Conservation (phyloP, 2,113 vertebrate species). For the Otus sunia region DNA sequence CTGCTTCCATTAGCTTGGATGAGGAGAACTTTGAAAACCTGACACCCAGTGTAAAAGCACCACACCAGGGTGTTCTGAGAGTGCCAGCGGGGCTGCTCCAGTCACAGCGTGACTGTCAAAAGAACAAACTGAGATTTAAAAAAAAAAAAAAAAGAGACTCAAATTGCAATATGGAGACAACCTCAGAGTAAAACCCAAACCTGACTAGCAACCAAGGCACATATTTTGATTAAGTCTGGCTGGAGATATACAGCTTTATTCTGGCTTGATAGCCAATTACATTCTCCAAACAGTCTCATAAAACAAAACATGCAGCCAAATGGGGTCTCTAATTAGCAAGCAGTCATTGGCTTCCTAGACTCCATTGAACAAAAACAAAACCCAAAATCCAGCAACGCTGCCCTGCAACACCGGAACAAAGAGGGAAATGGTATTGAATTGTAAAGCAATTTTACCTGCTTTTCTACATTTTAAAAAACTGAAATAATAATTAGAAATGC, state of each 20-base stretch:
- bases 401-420: not conserved
- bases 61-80: not conserved
- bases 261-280: not conserved
- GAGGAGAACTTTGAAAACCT: not conserved
- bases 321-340: not conserved
- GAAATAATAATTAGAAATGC: not conserved
- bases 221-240: not conserved
- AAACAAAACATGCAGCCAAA: not conserved
- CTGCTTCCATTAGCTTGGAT: not conserved
- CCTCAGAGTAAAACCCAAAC: not conserved
- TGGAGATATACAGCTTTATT: not conserved
- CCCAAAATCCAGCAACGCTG: not conserved
- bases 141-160: not conserved
- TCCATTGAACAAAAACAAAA: not conserved
- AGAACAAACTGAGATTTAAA: not conserved
- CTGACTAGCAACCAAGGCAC: not conserved
- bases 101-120: not conserved
- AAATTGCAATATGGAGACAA: not conserved
- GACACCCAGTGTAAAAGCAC: not conserved
- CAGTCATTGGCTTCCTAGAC: not conserved
- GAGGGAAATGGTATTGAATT: not conserved
- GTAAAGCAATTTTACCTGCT: not conserved
- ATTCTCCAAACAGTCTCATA: not conserved
- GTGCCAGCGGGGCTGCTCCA: rapidly evolving
- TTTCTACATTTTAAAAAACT: not conserved